A percentile compares a stretch with the other conserved stretches of the same genome.
Conservation (phyloP, 2,113 vertebrate genomes). For the Hemiprocne comata region DNA sequence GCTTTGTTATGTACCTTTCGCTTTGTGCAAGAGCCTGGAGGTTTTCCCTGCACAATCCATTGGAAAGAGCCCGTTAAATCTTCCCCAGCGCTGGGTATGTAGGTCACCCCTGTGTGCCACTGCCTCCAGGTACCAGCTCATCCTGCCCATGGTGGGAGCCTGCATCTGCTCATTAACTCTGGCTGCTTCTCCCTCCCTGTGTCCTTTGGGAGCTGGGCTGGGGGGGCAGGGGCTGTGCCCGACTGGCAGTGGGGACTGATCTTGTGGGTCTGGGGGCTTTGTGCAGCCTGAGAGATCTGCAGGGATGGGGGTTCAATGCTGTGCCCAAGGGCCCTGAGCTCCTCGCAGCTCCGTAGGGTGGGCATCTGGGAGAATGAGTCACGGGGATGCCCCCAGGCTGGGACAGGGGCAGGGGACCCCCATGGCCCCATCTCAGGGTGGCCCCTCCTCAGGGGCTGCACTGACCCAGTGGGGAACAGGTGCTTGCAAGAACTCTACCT, state of each 20-base stretch:
- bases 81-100: not conserved
- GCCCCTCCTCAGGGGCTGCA: not conserved
- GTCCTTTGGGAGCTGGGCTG: not conserved
- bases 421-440: too few relatives aligned
- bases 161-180: not conserved
- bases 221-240: too few relatives aligned
- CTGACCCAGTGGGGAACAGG: not conserved
- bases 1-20: accelerated
- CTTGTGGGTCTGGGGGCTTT: accelerated
- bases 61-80: not conserved
- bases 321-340: not conserved
- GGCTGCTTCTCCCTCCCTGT: not conserved
- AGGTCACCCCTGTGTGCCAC: conserved; percentile 28
- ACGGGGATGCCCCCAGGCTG: too few relatives aligned
- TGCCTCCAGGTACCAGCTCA: not conserved
- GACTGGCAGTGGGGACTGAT: not conserved
- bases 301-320: accelerated
- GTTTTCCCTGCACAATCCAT: accelerated
- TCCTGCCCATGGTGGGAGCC: not conserved
- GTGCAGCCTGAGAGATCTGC: not conserved
- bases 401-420: not conserved
- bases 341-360: accelerated
- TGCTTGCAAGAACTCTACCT: accelerated
- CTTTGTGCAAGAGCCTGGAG: accelerated
- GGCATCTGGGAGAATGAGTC: not conserved